These are phyloP conservation scores for Eciton burchellii DNA, from an alignment of 1,140 invertebrate genomes.

Conservation along the genomic window DNA sequence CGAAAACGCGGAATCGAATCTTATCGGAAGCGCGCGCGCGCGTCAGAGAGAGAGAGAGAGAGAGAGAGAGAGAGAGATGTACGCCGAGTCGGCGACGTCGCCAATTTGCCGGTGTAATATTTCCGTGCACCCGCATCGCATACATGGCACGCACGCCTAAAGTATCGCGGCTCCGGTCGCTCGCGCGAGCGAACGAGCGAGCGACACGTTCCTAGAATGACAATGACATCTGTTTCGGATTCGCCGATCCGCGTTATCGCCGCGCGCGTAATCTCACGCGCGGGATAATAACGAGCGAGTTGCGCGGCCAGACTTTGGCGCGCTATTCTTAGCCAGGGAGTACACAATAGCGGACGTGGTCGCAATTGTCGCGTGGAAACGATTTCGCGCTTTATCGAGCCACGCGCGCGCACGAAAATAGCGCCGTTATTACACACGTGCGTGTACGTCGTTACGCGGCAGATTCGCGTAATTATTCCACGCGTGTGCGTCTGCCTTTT, in stretches of 20 bases:
- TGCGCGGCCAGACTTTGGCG: constrained; percentile 14
- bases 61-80: constrained; percentile 38
- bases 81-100: constrained; percentile 1
- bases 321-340: constrained; percentile 21
- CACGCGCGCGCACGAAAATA: constrained; percentile 35
- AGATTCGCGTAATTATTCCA: constrained; percentile 20
- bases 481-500: constrained; percentile 11
- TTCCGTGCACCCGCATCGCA: constrained; percentile 52
- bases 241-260: constrained; percentile 17
- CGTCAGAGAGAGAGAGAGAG: no score
- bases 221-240: constrained; percentile 64
- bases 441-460: constrained; percentile 35
- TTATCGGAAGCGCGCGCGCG: constrained; percentile 38
- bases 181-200: constrained; percentile 42
- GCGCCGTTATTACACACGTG: constrained; percentile 18
- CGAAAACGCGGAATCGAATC: constrained; percentile 2
- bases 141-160: constrained; percentile 5
- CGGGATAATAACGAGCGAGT: not conserved
- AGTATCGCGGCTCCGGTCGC: constrained; percentile 29
- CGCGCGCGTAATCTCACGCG: constrained; percentile 2
- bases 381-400: constrained; percentile 38
- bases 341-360: constrained; percentile 28
- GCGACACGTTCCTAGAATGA: constrained; percentile 30
- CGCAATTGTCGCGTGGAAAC: constrained; percentile 36
- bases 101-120: constrained; percentile 17